These are phyloP conservation scores for Celastrina argiolus DNA, from an alignment of 2,888 invertebrate genomes.

Conservation along the genomic window DNA sequence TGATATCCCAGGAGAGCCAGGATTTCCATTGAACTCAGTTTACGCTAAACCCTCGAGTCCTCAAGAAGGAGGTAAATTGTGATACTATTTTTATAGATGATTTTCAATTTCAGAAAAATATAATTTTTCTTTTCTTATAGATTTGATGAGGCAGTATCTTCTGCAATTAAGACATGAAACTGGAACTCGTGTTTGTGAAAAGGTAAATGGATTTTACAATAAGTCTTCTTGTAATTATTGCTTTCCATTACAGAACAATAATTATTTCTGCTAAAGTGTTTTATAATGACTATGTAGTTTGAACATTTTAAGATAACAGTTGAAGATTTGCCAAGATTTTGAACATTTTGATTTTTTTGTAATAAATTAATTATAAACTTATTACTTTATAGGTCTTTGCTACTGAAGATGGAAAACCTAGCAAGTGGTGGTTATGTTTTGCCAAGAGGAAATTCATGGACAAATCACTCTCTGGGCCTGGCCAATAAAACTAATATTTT, in stretches of 20 bases:
- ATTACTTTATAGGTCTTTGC: constrained; percentile 81
- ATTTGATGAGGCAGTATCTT: constrained; percentile 94
- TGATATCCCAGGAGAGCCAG: constrained; percentile 96
- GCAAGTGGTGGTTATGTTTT: constrained; percentile 99
- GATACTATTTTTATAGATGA: neutral
- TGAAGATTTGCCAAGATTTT: neutral
- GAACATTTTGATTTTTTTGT: neutral
- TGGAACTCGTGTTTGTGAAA: constrained; percentile 92
- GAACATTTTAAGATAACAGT: neutral
- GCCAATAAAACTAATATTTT: constrained; percentile 75
- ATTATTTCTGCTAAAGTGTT: neutral
- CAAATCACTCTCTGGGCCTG: constrained; percentile 94
- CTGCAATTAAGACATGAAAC: constrained; percentile 97
- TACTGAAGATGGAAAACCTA: constrained; percentile 94
- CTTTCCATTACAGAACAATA: neutral
- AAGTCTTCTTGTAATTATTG: neutral
- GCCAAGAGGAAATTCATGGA: constrained; percentile 99
- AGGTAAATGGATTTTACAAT: constrained; percentile 66
- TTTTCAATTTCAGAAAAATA: constrained; percentile 5
- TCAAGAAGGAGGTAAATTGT: constrained; percentile 84
- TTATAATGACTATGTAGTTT: neutral
- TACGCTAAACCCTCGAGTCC: constrained; percentile 90
- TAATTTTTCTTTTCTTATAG: constrained; percentile 70
- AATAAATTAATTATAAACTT: neutral
- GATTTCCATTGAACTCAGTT: constrained; percentile 96